Evolutionary conservation across 2,888 invertebrate species (phyloP).

Genomic region (Hartigia nigra): DNA sequence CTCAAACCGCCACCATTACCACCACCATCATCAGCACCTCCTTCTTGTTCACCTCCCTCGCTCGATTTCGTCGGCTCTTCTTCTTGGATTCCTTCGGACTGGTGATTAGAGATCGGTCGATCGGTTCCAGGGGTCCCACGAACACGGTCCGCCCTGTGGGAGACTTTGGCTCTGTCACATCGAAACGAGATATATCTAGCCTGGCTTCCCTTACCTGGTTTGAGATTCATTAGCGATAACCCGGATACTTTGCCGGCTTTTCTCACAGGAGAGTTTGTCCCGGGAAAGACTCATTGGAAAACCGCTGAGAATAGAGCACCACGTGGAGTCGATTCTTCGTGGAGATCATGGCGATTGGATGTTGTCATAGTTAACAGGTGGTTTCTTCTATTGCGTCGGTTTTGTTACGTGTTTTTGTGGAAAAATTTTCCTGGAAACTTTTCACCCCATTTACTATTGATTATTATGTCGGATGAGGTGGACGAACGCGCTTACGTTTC

Average conservation of each 20-base stretch:
- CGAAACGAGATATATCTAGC: not conserved
- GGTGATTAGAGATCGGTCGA: not conserved
- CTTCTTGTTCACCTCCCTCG: not conserved
- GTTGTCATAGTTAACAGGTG: not conserved
- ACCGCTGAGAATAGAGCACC: not conserved
- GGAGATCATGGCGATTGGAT: not conserved
- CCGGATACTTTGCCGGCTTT: not conserved
- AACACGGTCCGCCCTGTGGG: not conserved
- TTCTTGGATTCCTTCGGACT: not conserved
- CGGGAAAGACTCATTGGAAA: not conserved
- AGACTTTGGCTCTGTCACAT: not conserved
- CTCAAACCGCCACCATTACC: not conserved
- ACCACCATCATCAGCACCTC: not conserved
- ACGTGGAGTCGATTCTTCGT: not conserved
- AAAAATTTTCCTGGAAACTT: not conserved
- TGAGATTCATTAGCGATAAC: not conserved
- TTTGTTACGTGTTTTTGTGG: not conserved
- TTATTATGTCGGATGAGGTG: not conserved
- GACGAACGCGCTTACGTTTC: not conserved
- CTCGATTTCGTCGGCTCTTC: not conserved
- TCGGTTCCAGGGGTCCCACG: not conserved
- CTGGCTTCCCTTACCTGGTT: not conserved
- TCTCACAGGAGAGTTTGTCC: not conserved
- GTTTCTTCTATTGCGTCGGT: not conserved
- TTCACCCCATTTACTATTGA: not conserved